phyloP scores from a whole-genome alignment of 2,113 vertebrate species.

The Bolborhynchus lineola region DNA sequence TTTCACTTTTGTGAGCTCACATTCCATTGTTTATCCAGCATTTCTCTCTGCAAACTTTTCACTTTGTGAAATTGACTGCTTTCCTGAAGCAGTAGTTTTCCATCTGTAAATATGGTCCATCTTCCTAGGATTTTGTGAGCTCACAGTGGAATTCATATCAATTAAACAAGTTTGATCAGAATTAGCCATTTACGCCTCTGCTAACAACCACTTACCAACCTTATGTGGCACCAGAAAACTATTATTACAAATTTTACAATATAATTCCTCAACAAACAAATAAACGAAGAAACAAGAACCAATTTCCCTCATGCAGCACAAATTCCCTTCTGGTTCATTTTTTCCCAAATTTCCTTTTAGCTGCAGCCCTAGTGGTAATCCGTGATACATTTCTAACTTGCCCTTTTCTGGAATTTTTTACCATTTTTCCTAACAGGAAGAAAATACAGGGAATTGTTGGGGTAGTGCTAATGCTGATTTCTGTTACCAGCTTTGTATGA shows the following conservation, averaged over 20 bases:
- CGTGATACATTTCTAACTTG: neutral
- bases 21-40: conserved; percentile 13
- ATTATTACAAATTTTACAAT: neutral
- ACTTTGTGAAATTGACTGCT: neutral
- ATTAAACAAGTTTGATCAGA: neutral
- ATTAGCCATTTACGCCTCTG: neutral
- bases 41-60: neutral
- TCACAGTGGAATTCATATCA: neutral
- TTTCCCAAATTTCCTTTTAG: neutral
- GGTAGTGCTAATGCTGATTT: neutral
- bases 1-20: conserved; percentile 3
- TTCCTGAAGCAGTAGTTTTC: neutral
- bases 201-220: neutral
- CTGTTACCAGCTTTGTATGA: neutral
- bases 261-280: neutral
- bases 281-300: neutral
- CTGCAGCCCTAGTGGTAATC: neutral
- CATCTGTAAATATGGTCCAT: neutral
- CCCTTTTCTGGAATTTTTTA: neutral
- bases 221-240: neutral
- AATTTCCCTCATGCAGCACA: neutral
- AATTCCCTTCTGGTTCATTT: neutral
- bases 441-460: neutral
- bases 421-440: neutral
- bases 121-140: neutral